Conservation (phyloP, 2,797 vertebrate species). For the Rhinophrynus dorsalis region DNA sequence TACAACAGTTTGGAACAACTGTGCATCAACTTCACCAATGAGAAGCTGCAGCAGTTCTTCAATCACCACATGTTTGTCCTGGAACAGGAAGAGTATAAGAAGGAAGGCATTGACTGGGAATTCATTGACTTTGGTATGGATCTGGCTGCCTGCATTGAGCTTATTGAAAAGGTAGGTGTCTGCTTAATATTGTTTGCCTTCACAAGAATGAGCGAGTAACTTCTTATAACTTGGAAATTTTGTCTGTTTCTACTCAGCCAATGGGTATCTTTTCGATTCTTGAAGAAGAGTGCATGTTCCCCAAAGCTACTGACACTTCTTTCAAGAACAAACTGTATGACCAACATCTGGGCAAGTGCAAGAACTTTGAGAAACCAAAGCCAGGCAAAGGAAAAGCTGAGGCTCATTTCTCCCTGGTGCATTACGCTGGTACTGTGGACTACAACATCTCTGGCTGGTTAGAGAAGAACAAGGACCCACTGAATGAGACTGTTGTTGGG, state of each 20-base stretch:
- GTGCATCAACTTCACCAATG: conserved; percentile 73
- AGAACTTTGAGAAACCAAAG: conserved; percentile 47
- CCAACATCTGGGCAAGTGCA: conserved; percentile 6
- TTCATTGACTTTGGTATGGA: too few species aligned
- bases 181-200: too few species aligned
- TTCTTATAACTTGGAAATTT: too few species aligned
- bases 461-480: conserved; percentile 84
- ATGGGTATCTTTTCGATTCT: conserved; percentile 35
- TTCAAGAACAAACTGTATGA: neutral
- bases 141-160: too few species aligned
- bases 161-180: too few species aligned
- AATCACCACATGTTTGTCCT: too few species aligned
- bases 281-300: conserved; percentile 6
- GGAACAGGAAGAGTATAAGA: too few species aligned
- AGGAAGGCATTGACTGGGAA: too few species aligned
- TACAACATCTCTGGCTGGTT: conserved; percentile 65
- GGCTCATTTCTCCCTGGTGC: conserved; percentile 41
- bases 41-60: conserved; percentile 73
- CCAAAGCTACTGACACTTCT: neutral
- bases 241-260: too few species aligned
- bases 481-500: conserved; percentile 77
- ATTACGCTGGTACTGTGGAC: conserved; percentile 44
- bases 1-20: conserved; percentile 71
- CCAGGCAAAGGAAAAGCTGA: conserved; percentile 44
- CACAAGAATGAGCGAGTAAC: too few species aligned